A percentile compares a stretch with the other conserved stretches of the same genome.
Conservation (phyloP, 2,113 vertebrate species). For the Agelaius phoeniceus region DNA sequence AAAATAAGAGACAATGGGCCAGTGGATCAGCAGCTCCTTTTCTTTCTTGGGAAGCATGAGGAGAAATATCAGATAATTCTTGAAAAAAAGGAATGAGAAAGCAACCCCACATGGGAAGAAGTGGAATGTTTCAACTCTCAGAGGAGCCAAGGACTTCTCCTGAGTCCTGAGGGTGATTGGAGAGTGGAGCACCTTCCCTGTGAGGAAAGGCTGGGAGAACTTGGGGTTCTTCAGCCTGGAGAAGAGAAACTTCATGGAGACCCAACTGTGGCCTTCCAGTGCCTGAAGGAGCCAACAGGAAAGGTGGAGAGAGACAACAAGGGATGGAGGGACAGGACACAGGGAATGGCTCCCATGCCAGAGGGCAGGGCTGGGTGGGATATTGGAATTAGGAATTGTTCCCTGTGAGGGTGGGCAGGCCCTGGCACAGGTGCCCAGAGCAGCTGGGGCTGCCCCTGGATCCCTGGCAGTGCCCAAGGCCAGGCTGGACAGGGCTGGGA, state of each 20-base stretch:
- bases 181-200: not conserved
- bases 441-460: not conserved
- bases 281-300: not conserved
- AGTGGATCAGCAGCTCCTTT: not conserved
- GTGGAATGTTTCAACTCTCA: not conserved
- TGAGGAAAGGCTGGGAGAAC: not conserved
- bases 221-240: not conserved
- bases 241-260: not conserved
- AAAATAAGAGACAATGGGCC: not conserved
- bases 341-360: not conserved
- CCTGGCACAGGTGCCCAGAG: not conserved
- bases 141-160: not conserved
- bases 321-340: not conserved
- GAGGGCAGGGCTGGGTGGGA: fast-evolving
- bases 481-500: not conserved
- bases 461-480: not conserved
- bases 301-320: not conserved
- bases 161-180: not conserved
- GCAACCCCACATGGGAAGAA: not conserved
- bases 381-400: no score
- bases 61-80: not conserved
- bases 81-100: not conserved
- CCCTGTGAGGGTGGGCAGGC: not conserved
- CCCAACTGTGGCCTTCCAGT: not conserved
- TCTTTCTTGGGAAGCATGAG: not conserved